phyloP scores from a whole-genome alignment of 1,140 invertebrate species.

The Drosophila insularis region DNA sequence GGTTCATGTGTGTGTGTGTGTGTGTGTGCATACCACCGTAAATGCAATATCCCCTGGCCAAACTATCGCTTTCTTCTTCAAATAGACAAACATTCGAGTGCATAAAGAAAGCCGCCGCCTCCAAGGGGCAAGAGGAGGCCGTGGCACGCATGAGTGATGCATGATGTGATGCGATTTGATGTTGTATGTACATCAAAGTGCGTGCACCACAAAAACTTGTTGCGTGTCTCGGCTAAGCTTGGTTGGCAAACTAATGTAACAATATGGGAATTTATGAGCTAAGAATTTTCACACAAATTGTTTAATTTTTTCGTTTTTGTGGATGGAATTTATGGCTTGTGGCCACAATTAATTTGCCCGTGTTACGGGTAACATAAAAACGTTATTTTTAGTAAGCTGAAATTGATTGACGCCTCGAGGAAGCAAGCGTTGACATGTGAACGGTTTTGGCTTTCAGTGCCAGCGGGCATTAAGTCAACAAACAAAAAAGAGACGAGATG shows the following conservation, averaged over 20 bases:
- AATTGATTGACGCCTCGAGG: constrained; percentile 57
- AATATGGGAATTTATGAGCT: constrained; percentile 10
- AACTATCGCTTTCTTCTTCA: constrained; percentile 7
- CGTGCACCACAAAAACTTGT: constrained; percentile 12
- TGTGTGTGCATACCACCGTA: background rate
- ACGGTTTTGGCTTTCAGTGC: constrained; percentile 61
- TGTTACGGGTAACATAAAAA: constrained; percentile 29
- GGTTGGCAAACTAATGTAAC: background rate
- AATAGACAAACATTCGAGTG: constrained; percentile 5
- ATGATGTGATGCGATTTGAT: background rate
- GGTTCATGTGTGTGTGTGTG: background rate
- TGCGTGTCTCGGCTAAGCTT: background rate
- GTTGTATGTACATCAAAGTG: constrained; percentile 14
- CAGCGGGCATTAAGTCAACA: constrained; percentile 38
- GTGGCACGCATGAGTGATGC: constrained; percentile 1
- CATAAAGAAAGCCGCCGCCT: constrained; percentile 2
- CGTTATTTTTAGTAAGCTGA: constrained; percentile 45
- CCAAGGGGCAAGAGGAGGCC: background rate
- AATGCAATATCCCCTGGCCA: background rate
- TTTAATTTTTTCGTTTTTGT: background rate
- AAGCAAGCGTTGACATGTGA: constrained; percentile 59
- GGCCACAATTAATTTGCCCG: constrained; percentile 1
- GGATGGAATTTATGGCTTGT: background rate
- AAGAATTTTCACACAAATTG: constrained; percentile 10
- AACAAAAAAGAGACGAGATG: constrained; percentile 5